phyloP scores from a whole-genome alignment of 2,888 invertebrate species.

The Pristionchus arcanus region DNA sequence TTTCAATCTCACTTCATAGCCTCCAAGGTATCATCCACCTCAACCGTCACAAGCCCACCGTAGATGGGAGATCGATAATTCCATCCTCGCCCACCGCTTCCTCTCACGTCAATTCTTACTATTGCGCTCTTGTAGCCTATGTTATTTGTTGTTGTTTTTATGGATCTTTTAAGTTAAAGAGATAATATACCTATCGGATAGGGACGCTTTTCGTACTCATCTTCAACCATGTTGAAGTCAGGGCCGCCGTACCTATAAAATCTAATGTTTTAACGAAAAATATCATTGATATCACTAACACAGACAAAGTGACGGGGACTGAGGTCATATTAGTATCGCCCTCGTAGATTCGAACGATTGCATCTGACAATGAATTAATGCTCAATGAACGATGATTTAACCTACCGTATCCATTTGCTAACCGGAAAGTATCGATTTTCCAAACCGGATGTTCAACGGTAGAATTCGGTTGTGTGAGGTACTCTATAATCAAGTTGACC shows the following conservation, averaged over 20 bases:
- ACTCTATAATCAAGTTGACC: background rate
- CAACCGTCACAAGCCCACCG: constrained; percentile 90
- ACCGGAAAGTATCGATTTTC: background rate
- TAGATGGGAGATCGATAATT: constrained; percentile 82
- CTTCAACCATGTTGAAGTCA: no score
- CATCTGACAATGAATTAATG: background rate
- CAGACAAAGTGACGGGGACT: background rate
- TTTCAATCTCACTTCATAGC: constrained; percentile 81
- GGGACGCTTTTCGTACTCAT: no score
- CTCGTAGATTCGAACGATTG: constrained; percentile 17
- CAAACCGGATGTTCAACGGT: background rate
- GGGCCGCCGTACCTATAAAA: no score
- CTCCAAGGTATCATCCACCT: constrained; percentile 95
- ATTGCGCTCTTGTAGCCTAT: constrained; percentile 84
- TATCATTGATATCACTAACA: background rate
- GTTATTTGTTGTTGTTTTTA: no score
- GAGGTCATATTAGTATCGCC: background rate
- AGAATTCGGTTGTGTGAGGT: no score
- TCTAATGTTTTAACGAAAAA: background rate
- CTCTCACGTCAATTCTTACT: constrained; percentile 94
- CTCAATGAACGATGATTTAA: background rate
- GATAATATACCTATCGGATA: no score
- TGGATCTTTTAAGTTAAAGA: no score
- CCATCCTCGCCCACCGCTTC: constrained; percentile 90
- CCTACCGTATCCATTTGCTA: constrained; percentile 1